phyloP scores from a whole-genome alignment of 2,797 vertebrate species.

The Clarias platycephalus region DNA sequence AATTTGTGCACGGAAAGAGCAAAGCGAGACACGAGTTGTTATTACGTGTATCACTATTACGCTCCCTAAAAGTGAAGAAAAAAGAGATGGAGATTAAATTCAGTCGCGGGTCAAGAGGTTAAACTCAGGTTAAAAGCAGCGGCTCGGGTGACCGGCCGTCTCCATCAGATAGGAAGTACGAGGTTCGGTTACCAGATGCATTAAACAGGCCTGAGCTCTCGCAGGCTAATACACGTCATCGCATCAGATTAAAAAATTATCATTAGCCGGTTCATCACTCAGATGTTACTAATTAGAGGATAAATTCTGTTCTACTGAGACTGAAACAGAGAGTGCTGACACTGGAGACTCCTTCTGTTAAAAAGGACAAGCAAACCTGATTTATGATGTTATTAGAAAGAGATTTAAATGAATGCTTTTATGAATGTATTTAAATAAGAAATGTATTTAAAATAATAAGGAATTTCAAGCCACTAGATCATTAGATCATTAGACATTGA shows the following conservation, averaged over 20 bases:
- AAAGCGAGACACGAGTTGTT: not conserved
- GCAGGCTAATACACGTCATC: not conserved
- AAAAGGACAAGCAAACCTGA: too few relatives aligned
- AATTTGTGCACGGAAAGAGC: not conserved
- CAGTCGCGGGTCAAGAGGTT: constrained; percentile 16
- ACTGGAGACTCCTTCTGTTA: not conserved
- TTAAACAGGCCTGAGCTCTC: constrained; percentile 20
- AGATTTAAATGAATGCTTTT: too few relatives aligned
- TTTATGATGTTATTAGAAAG: too few relatives aligned
- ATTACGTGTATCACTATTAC: not conserved
- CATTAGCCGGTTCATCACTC: too few relatives aligned
- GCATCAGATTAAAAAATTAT: not conserved
- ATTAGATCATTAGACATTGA: too few relatives aligned
- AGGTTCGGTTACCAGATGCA: constrained; percentile 44
- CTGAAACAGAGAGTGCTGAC: not conserved
- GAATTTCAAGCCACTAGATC: too few relatives aligned
- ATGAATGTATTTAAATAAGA: too few relatives aligned
- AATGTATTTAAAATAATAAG: too few relatives aligned
- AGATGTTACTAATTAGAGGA: not conserved
- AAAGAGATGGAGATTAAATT: constrained; percentile 29
- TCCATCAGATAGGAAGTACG: constrained; percentile 42
- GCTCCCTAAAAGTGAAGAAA: constrained; percentile 9
- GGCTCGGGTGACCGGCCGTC: constrained; percentile 40
- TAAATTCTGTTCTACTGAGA: not conserved
- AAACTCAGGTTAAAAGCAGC: constrained; percentile 37